Conservation (phyloP, 2,888 invertebrate species). For the Unio delphinus region DNA sequence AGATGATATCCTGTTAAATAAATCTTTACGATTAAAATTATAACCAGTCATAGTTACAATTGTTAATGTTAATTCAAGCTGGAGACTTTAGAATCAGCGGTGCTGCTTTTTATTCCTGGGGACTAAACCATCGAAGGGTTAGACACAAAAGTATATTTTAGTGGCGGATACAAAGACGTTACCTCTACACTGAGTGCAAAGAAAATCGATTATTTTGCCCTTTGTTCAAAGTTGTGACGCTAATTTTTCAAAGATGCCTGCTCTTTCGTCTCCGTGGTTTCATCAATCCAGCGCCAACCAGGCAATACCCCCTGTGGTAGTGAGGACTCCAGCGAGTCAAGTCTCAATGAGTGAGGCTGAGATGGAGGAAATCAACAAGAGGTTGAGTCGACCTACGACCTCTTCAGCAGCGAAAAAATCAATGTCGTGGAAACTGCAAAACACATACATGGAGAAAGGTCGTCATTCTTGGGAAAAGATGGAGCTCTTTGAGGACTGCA, state of each 20-base stretch:
- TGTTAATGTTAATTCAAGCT: too few relatives aligned
- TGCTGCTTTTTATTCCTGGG: too few relatives aligned
- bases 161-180: too few relatives aligned
- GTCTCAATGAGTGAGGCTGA: constrained; percentile 46
- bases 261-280: constrained; percentile 55
- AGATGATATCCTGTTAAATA: too few relatives aligned
- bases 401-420: constrained; percentile 48
- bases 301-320: constrained; percentile 26
- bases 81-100: too few relatives aligned
- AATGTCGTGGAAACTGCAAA: constrained; percentile 51
- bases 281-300: constrained; percentile 47
- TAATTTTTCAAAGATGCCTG: constrained; percentile 37
- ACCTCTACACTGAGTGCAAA: too few relatives aligned
- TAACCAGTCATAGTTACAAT: too few relatives aligned
- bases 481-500: constrained; percentile 59
- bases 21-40: too few relatives aligned
- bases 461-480: constrained; percentile 61
- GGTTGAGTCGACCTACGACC: constrained; percentile 48
- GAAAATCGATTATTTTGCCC: too few relatives aligned
- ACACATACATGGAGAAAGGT: constrained; percentile 52
- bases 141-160: too few relatives aligned
- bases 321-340: constrained; percentile 26
- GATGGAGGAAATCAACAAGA: constrained; percentile 44
- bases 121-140: too few relatives aligned
- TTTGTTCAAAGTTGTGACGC: too few relatives aligned